Percentiles rank a stretch among this genome's conserved stretches.
These are phyloP conservation scores for Sciaenops ocellatus DNA, from an alignment of 2,797 vertebrate species.

Conservation along the genomic window DNA sequence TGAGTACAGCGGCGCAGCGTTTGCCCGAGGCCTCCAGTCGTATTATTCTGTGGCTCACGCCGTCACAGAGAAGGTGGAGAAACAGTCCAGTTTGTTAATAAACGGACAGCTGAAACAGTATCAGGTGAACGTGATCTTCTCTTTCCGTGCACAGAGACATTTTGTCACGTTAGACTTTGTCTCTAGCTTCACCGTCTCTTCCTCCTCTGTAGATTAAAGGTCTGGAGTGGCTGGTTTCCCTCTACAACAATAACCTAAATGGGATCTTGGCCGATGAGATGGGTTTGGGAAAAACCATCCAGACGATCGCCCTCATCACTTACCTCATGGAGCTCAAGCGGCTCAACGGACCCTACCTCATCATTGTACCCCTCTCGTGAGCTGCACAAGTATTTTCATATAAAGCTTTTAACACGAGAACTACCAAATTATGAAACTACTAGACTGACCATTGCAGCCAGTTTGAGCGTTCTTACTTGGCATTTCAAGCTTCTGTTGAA, in stretches of 20 bases:
- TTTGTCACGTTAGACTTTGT: not conserved
- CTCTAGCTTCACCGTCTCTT: not conserved
- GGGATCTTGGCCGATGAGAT: conserved; percentile 97
- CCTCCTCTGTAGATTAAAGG: conserved; percentile 89
- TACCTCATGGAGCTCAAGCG: conserved; percentile 98
- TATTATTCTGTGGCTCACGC: conserved; percentile 97
- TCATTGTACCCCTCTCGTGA: conserved; percentile 97
- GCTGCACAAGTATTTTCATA: conserved; percentile 24
- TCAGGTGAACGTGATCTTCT: conserved; percentile 86
- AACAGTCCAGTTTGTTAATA: conserved; percentile 93
- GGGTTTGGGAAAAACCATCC: conserved; percentile 97
- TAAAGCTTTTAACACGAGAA: not conserved
- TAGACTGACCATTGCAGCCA: no score
- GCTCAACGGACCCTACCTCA: conserved; percentile 97
- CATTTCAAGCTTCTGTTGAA: no score
- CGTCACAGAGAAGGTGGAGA: conserved; percentile 95
- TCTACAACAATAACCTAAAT: conserved; percentile 98
- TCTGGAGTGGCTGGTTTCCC: conserved; percentile 95
- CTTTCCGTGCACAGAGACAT: not conserved
- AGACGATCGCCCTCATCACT: conserved; percentile 98
- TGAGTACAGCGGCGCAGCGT: conserved; percentile 90
- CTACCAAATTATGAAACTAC: not conserved
- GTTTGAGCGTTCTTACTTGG: no score
- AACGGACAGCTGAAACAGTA: conserved; percentile 98
- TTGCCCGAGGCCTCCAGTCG: conserved; percentile 91